A percentile compares a stretch with the other conserved stretches of the same genome.
phyloP scores from a whole-genome alignment of 2,888 invertebrate species.

The Ophraella communa region DNA sequence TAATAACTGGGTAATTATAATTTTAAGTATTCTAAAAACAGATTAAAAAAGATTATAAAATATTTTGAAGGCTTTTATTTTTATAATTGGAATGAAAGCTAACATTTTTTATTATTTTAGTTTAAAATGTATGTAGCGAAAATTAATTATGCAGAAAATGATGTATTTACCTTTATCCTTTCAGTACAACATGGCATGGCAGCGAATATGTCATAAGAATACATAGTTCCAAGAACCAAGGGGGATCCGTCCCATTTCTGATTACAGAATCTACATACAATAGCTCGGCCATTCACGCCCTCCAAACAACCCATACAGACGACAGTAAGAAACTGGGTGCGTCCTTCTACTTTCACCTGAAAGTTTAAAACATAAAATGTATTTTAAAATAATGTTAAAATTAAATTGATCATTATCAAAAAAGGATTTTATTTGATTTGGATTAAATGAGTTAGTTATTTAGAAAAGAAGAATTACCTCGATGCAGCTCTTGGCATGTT shows the following conservation, averaged over 20 bases:
- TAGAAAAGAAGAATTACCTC: constrained; percentile 72
- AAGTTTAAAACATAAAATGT: constrained; percentile 40
- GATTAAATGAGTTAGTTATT: neutral
- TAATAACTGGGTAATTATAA: too few species aligned
- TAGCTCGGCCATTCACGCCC: constrained; percentile 76
- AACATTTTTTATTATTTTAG: too few species aligned
- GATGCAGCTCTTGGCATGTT: constrained; percentile 85
- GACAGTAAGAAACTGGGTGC: constrained; percentile 88
- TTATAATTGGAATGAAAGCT: too few species aligned
- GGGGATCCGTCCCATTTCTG: constrained; percentile 93
- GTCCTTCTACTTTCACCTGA: constrained; percentile 90
- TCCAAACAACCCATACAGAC: constrained; percentile 95
- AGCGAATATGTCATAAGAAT: constrained; percentile 97
- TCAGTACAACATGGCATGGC: constrained; percentile 96
- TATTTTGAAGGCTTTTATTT: too few species aligned
- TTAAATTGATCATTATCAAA: too few species aligned
- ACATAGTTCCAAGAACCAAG: constrained; percentile 95
- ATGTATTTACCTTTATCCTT: constrained; percentile 77
- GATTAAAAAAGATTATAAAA: too few species aligned
- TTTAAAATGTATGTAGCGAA: too few species aligned
- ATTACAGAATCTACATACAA: constrained; percentile 84
- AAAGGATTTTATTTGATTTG: neutral
- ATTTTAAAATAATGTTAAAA: too few species aligned
- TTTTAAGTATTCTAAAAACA: too few species aligned
- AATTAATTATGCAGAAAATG: neutral